phyloP scores from a whole-genome alignment of 2,113 vertebrate genomes.

The Grammomys surdaster region DNA sequence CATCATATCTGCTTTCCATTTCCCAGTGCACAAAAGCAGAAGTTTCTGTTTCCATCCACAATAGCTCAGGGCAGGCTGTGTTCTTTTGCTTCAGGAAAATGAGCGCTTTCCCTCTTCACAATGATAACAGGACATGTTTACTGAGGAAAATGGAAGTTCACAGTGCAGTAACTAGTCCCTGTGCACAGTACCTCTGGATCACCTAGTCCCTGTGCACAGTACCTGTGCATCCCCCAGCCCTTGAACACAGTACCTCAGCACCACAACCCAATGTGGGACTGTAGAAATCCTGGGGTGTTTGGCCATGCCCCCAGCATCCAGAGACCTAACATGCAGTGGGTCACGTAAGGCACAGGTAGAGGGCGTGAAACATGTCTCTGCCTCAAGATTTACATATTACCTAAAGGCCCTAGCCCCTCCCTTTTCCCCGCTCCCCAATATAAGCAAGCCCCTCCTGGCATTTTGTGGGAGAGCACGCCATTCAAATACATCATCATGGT shows the following conservation, averaged over 20 bases:
- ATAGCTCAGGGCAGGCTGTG: rapidly evolving
- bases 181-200: background rate
- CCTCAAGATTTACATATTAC: no score
- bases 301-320: no score
- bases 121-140: background rate
- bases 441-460: no score
- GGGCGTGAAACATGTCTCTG: no score
- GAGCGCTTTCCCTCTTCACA: background rate
- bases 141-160: background rate
- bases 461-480: no score
- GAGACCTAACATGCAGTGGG: no score
- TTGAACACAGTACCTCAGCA: background rate
- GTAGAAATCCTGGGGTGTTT: no score
- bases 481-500: no score
- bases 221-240: background rate
- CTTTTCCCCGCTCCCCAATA: no score
- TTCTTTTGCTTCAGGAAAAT: background rate
- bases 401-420: no score
- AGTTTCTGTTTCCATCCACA: slow-evolving; percentile 10
- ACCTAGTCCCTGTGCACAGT: background rate
- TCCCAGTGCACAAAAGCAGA: background rate
- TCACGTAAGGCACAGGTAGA: no score
- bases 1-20: background rate
- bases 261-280: background rate
- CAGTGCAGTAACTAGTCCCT: background rate